A percentile compares a stretch with the other conserved stretches of the same genome.
Evolutionary conservation across 1,140 invertebrate genomes (phyloP).

Genomic region (Solenopsis invicta): DNA sequence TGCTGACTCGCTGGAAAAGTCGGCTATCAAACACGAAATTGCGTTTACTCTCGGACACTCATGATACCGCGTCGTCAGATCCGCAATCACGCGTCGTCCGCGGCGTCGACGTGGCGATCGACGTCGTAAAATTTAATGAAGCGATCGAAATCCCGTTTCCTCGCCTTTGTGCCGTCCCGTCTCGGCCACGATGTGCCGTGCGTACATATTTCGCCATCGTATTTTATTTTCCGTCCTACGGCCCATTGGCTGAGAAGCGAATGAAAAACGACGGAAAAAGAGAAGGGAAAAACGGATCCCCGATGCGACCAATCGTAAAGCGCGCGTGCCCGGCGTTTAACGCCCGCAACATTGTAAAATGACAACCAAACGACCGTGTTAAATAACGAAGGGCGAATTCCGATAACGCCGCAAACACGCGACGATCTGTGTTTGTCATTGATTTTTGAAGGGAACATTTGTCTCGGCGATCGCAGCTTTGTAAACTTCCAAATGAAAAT

Average conservation of each 20-base stretch:
- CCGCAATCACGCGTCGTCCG: conserved; percentile 60
- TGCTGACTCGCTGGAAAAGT: conserved; percentile 50
- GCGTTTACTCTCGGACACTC: conserved; percentile 53
- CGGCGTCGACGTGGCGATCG: conserved; percentile 62
- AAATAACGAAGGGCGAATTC: conserved; percentile 42
- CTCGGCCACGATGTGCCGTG: conserved; percentile 1
- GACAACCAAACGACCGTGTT: conserved; percentile 48
- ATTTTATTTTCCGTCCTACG: conserved; percentile 50
- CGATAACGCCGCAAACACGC: conserved; percentile 44
- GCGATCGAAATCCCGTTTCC: conserved; percentile 65
- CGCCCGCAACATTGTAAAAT: conserved; percentile 39
- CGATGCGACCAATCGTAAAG: conserved; percentile 38
- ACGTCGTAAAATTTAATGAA: conserved; percentile 73
- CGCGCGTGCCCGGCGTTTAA: conserved; percentile 42
- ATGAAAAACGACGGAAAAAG: conserved; percentile 4
- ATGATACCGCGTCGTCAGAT: conserved; percentile 48
- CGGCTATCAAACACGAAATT: conserved; percentile 65
- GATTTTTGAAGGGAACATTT: conserved; percentile 29
- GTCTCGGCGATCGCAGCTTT: not conserved
- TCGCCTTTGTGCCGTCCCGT: conserved; percentile 17
- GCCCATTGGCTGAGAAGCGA: conserved; percentile 13
- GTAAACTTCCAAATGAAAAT: not conserved
- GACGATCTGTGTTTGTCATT: conserved; percentile 31
- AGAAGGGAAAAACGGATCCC: not conserved
- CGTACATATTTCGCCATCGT: conserved; percentile 19